A percentile compares a stretch with the other conserved stretches of the same genome.
Conservation (phyloP, 2,888 invertebrate species). For the Polymixis lichenea region DNA sequence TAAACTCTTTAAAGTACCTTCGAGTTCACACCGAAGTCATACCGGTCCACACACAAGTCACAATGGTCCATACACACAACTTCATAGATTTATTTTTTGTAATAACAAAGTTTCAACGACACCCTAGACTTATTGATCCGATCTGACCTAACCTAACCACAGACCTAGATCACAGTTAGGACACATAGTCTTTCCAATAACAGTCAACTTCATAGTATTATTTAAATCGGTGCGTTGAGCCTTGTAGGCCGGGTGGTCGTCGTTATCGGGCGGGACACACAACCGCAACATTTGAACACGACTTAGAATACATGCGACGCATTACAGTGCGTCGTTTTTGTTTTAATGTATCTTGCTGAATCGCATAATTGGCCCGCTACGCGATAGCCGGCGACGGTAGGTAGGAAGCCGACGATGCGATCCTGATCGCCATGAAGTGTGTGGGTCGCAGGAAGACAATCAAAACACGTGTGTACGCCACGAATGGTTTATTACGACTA, state of each 20-base stretch:
- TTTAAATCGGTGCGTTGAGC: slow-evolving; percentile 43
- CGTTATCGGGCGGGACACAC: slow-evolving; percentile 59
- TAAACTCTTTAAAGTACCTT: not conserved
- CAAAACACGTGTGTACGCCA: too few relatives aligned
- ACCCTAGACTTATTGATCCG: not conserved
- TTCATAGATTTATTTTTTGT: not conserved
- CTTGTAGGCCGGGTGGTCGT: slow-evolving; percentile 29
- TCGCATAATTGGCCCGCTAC: too few relatives aligned
- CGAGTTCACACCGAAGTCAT: not conserved
- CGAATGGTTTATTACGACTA: too few relatives aligned
- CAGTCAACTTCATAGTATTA: slow-evolving; percentile 35
- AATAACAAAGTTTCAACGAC: slow-evolving; percentile 8
- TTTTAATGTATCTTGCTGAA: too few relatives aligned
- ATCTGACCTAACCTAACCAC: not conserved
- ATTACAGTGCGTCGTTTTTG: slow-evolving; percentile 16
- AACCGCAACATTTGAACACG: slow-evolving; percentile 60
- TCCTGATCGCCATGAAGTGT: too few relatives aligned
- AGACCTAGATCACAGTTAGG: not conserved
- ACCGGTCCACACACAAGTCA: not conserved
- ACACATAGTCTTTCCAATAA: slow-evolving; percentile 5
- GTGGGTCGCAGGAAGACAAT: too few relatives aligned
- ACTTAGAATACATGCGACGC: slow-evolving; percentile 29
- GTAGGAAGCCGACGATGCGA: too few relatives aligned
- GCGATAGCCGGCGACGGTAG: too few relatives aligned
- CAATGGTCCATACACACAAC: not conserved